Base-by-base conservation (phyloP, 2,113 vertebrate species). In the Entosphenus tridentatus region DNA sequence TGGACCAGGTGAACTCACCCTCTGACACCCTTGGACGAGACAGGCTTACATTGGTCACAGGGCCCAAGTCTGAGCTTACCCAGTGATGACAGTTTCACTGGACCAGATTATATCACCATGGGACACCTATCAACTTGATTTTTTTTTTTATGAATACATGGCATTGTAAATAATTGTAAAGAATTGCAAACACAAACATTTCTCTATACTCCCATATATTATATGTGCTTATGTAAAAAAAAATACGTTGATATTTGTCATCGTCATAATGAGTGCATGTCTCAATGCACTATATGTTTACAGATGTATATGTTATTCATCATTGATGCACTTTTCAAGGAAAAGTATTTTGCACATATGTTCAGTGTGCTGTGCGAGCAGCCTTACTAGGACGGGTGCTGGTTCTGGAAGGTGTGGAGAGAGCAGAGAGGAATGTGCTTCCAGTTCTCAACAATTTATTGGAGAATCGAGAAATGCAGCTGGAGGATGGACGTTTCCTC, bases 381-480 rank as follows among this genome's bases (percentile, higher is more conserved):
- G 93, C 90, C 3, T 92, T 85, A 0, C 80, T 89, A 72, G 93
- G 93, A 11, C 82, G 92, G 71, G 87, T 87, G 73, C 82, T 98
- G 56, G 77, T 98, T 67, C 78, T 98, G 77, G 93, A 98, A 78
- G 93, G 93, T 2, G 76, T 98, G 75, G 93, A 96, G 77, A 96
- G 96, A 73, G 92, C 88, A 0, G 93, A 98, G 74, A 81, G 93
- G 17, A 98, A 98, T 0, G 92, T 98, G 2, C 76, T 96, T 57
- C 93, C 93, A 0, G 86, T 98, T 18, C 79, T 98, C 58, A 98
- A 96, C 80, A 98, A 98, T 78, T 80, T 98, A 72, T 77, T 98
- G 77, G 93, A 98, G 77, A 98, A 98, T 1, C 77, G 93, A 68
- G 92, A 98, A 78, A 96, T 96, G 90, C 91, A 96, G 70, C 86